Evolutionary conservation across 1,140 invertebrate species (phyloP).

Genomic region (Diachasmimorpha longicaudata): DNA sequence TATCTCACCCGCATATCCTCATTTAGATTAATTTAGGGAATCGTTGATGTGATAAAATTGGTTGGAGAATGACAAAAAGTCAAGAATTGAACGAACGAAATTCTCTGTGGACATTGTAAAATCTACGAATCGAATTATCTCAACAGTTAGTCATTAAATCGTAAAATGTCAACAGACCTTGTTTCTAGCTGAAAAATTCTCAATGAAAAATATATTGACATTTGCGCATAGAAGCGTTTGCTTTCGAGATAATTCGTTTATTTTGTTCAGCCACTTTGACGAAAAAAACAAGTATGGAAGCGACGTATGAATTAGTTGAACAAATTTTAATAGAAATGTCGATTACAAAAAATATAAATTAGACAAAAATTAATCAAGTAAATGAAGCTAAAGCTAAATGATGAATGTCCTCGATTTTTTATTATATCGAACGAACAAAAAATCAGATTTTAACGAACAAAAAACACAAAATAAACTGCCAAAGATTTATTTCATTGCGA

Average conservation of each 20-base stretch:
- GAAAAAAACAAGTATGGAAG: neutral
- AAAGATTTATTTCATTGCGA: slow-evolving; percentile 13
- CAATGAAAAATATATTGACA: too few relatives aligned
- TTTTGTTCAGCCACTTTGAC: too few relatives aligned
- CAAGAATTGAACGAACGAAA: neutral
- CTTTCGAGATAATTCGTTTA: too few relatives aligned
- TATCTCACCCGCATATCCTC: slow-evolving; percentile 18
- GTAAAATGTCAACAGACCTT: neutral
- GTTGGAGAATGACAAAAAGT: neutral
- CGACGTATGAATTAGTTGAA: neutral
- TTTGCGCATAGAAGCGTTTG: too few relatives aligned
- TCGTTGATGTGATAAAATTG: slow-evolving; percentile 13
- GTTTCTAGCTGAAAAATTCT: neutral
- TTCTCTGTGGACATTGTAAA: too few relatives aligned
- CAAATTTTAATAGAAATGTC: too few relatives aligned
- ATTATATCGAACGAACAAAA: neutral
- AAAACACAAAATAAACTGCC: slow-evolving; percentile 10
- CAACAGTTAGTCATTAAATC: neutral
- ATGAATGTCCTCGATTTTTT: neutral
- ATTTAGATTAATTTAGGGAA: neutral
- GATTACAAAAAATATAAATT: neutral
- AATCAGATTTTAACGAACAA: neutral
- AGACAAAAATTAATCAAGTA: neutral
- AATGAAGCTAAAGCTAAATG: neutral
- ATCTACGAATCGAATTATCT: too few relatives aligned